Evolutionary conservation across 2,888 invertebrate species (phyloP).

Genomic region (Perizoma flavofasciatum): DNA sequence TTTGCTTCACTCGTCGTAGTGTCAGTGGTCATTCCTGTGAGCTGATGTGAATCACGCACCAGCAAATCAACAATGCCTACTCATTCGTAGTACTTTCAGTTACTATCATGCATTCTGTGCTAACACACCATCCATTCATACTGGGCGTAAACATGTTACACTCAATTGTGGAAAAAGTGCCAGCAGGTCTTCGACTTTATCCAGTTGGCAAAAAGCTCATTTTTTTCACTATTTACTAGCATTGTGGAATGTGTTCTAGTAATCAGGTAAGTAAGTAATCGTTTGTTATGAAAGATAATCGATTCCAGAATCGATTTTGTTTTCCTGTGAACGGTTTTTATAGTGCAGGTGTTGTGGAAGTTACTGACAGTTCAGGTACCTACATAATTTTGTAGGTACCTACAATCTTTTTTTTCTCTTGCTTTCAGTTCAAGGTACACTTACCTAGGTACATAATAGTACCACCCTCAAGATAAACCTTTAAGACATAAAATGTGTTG

Average conservation of each 20-base stretch:
- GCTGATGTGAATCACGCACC: slow-evolving; percentile 29
- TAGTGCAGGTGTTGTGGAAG: slow-evolving; percentile 5
- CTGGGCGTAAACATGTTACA: slow-evolving; percentile 17
- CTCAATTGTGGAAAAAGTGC: not conserved
- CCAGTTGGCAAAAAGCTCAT: not conserved
- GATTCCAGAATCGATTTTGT: slow-evolving; percentile 38
- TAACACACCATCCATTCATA: slow-evolving; percentile 24
- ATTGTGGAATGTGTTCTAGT: slow-evolving; percentile 22
- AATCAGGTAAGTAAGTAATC: slow-evolving; percentile 13
- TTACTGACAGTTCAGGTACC: not conserved
- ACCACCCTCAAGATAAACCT: too few relatives aligned
- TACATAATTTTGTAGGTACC: too few relatives aligned
- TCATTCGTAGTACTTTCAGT: not conserved
- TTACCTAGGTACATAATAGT: too few relatives aligned
- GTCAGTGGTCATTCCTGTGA: slow-evolving; percentile 20
- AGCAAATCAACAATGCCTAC: not conserved
- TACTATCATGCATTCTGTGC: slow-evolving; percentile 15
- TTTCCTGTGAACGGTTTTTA: slow-evolving; percentile 22
- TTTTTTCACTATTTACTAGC: slow-evolving; percentile 16
- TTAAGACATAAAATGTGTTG: too few relatives aligned
- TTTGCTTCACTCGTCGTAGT: slow-evolving; percentile 9
- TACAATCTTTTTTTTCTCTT: too few relatives aligned
- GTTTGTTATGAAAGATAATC: slow-evolving; percentile 33
- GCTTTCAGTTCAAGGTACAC: too few relatives aligned
- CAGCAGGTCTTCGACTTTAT: slow-evolving; percentile 7